Evolutionary conservation across 2,797 vertebrate genomes (phyloP), one percentile per base, ranked within the genome.

Genomic region (Arnoldichthys spilopterus): DNA sequence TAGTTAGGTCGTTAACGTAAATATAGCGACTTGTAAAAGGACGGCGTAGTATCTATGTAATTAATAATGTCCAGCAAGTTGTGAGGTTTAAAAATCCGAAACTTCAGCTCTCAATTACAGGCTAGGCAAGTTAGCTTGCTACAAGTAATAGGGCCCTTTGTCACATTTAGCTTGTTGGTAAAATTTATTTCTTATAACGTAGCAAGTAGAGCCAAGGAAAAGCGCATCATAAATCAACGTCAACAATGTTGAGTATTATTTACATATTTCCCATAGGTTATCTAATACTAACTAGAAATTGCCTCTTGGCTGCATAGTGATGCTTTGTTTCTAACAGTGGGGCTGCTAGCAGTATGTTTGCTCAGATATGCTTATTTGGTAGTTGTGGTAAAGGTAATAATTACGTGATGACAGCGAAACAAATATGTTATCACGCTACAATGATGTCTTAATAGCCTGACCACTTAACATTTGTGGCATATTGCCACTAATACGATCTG

Each of bases 121-220:
- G 54, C 37, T 59, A 40, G 4, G 3, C 34, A 37, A 37, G 8
- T 8, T 51, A 49, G 51, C 26, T 58, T 47, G 51, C 63, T 15
- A 68, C 49, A 64, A 64, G 26, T 26, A 32, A 26, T 58, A 37
- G 34, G 78, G 78, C 78, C 71, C 73, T 20, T 13, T 11, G 37
- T 64, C 28, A 3, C 28, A 47, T 66, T 66, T 30, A 66, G 69
- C 37, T 30, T 47, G 3, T 9, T 72, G 22, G 24, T 34, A 11
- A 54, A 34, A 26, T 9, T 22, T 26, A 63, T 68, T 69, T 20
- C 26, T 61, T 34, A 40, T 5, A 22, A 5, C 59, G 5, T 45
- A 16, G 26, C n/a, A 16, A 4, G 9, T 22, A 34, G 5, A 7
- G 37, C 40, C 22, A 58, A 43, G 37, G 20, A 28, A 24, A 59